Conservation (phyloP, 2,888 invertebrate species). For the Trachelus tabidus region DNA sequence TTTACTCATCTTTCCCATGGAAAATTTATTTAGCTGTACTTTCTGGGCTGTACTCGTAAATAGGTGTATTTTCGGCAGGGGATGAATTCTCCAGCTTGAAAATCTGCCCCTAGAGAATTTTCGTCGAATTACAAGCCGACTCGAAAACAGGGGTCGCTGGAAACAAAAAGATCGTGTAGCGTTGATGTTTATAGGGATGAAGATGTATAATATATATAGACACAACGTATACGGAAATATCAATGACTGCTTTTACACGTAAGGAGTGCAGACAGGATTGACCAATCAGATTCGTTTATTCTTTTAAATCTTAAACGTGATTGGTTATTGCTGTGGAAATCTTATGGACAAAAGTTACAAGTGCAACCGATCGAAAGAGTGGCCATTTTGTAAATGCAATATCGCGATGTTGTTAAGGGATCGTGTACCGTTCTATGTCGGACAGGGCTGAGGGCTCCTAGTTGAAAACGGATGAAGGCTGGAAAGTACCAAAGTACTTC, state of each 20-base stretch:
- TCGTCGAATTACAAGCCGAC: not conserved
- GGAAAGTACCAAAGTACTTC: conserved; percentile 26
- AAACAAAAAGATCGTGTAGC: not conserved
- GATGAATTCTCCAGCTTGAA: not conserved
- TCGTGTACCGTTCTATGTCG: not conserved
- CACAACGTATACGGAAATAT: too few species aligned
- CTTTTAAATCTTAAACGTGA: too few species aligned
- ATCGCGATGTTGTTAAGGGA: not conserved
- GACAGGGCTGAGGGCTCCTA: not conserved
- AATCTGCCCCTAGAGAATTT: not conserved
- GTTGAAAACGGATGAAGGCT: not conserved
- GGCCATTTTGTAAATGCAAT: not conserved
- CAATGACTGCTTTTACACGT: too few species aligned
- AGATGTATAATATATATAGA: too few species aligned
- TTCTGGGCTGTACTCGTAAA: not conserved
- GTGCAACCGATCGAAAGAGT: not conserved
- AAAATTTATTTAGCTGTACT: not conserved
- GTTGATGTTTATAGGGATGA: not conserved
- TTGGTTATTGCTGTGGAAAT: too few species aligned
- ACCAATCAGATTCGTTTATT: too few species aligned
- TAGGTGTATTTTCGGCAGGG: not conserved
- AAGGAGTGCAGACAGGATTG: too few species aligned
- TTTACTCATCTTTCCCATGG: not conserved
- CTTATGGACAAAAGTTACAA: not conserved
- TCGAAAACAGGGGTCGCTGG: not conserved